Base-by-base conservation (phyloP, 1,140 invertebrate genomes). In the Drosophila sulfurigaster region DNA sequence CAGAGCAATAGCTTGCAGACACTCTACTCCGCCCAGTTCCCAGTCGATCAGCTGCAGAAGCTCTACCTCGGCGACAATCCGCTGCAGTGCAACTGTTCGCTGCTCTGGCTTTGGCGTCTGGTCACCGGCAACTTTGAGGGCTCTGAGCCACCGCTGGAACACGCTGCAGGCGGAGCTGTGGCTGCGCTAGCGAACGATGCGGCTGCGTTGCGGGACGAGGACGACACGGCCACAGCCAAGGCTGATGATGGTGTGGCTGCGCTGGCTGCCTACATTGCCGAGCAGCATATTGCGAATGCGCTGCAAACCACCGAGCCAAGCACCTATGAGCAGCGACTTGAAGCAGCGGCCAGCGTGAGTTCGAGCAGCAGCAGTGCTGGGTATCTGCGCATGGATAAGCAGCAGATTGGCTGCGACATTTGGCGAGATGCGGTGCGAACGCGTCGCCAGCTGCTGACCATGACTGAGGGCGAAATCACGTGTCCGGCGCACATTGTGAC, bases 71-170 rank as follows among this genome's bases (percentile, higher is more conserved):
- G 95, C 28, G 96, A 96, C 11, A 98, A 98, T 93, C 97, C 97
- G 1, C 94, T 98, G 51, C 94, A 95, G 59, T 98, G 97, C 92
- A 98, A 98, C 93, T 98, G 97, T 83, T 97, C 97, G 13, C 92
- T 98, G 56, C 94, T 96, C 46, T 98, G 97, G 97, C 93, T 98
- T 2, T 97, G 96, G 96, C 95, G 95, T 78, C 93, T 97, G 20
- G 91, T 92, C 0, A 92, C 91, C 0, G 91, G 91, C 0, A 92
- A 92, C 35, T 92, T 91, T 28, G 91, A 92, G 58, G 89, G 79
- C 0, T 58, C 72, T 1, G 78, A 86, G 7, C 75, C 71, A 2
- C 56, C 49, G 10, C n/a, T 79, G n/a, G 82, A 90, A 35, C 90
- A 85, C 13, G 72, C 75, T 0, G 59, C 76, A 0, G 87, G 91